Evolutionary conservation across 30 jellyfish, hydroid and myxozoan genomes (phyloP), one percentile per base, ranked within the genome.

Genomic region (Aurelia sp.): DNA sequence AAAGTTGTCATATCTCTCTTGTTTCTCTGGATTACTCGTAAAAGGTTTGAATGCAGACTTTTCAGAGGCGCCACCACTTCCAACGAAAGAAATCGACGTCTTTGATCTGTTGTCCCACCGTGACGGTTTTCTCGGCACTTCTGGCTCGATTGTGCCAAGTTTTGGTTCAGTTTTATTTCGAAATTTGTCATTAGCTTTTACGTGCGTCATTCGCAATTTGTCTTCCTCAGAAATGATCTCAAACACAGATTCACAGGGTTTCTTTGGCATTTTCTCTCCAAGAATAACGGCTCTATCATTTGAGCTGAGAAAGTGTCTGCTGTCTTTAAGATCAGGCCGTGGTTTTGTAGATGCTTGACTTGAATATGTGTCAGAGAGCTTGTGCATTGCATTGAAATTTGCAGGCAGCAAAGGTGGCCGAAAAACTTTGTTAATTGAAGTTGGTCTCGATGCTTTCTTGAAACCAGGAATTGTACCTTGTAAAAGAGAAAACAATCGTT

Each of bases 391-490:
- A 18, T 61, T 72, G 83, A 59, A 93, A 35, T 81, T 87, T 1
- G 78, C 68, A n/a, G 98, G 98, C 27, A 93, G 76, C 48, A 50
- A 11, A 11, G 96, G 96, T 3, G 91, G 78, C 13, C 94, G 84
- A 80, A 81, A 72, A 35, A 83, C 57, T 41, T 80, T 64, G 74
- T 63, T 63, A 50, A 60, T 63, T 52, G 96, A 87, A 21, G 87
- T 71, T 40, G 90, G 90, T 24, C 53, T 58, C 8, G 97, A 86
- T 3, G 97, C 88, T 78, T 88, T 88, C 12, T 22, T 30, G 67
- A 93, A 93, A 15, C 98, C 98, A 73, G 86, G 48, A 24, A 93
- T 40, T 40, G 92, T 80, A 76, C 81, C 98, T 93, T 40, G 33
- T 41, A 58, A 57, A 19, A 53, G 38, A 50, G 27, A 8, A 38